Base-by-base conservation (phyloP, 2,888 invertebrate species). In the Podotricha telesiphe region DNA sequence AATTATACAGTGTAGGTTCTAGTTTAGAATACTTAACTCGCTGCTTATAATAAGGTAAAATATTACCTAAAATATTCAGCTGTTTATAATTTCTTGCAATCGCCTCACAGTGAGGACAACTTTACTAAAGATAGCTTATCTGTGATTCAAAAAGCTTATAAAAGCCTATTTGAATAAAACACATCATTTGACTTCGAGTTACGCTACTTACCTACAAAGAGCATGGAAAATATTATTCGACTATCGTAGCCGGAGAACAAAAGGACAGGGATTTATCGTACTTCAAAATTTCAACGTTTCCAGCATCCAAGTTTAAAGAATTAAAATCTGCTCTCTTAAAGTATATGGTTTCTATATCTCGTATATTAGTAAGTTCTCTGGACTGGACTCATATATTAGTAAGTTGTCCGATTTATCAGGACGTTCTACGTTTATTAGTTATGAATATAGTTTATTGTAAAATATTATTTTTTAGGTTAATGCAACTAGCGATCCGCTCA, bases 151-250 rank as follows among this genome's bases (percentile, higher is more conserved):
- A 67, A 67, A 51, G 42, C 40, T 50, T 59, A 22, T 50, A 48
- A 65, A 37, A 61, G 67, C 51, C 34, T 51, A 61, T 42, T 67
- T 61, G 34, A 67, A 61, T 67, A 61, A 67, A 61, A 67, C 45
- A 61, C 61, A 67, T 19, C 28, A 67, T 67, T 67, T 51, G 51
- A 48, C 7, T 67, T 67, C 19, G 34, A 61, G 59, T 45, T 51
- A 61, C 42, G 48, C 48, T 48, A 42, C 59, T 61, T 59, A 51
- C 66, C 17, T 40, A 61, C 61, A 37, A 61, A 34, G 67, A 56
- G 47, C 65, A 65, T 56, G 19, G 19, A 48, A 65, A 56, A 56
- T 65, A 65, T 65, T 65, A 56, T 58, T 65, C 15, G 22, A 66
- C 42, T 47, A 61, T 45, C n/a, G 17, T 28, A 37, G 62, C 13